Percentiles rank a stretch among this genome's conserved stretches.
Evolutionary conservation across 2,888 invertebrate genomes (phyloP).

Genomic region (Chrysodeixis includens): DNA sequence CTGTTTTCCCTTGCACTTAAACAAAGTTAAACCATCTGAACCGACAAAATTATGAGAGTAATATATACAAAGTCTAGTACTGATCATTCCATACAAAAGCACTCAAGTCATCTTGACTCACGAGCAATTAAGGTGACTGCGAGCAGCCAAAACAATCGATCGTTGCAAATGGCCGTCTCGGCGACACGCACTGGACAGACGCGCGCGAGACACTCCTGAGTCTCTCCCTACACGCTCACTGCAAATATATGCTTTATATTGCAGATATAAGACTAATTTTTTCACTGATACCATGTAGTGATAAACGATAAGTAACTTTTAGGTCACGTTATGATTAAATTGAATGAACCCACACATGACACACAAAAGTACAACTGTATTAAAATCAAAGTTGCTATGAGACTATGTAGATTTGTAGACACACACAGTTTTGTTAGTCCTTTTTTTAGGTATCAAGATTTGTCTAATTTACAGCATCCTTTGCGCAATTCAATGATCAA

Average conservation of each 20-base stretch:
- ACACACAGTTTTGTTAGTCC: conserved; percentile 31
- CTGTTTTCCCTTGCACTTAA: neutral
- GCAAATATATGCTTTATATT: conserved; percentile 40
- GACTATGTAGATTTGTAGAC: conserved; percentile 21
- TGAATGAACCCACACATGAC: conserved; percentile 37
- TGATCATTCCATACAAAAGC: conserved; percentile 68
- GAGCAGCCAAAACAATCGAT: conserved; percentile 89
- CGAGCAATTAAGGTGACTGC: conserved; percentile 86
- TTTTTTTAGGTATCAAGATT: neutral
- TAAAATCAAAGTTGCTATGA: conserved; percentile 25
- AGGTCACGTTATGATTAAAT: conserved; percentile 54
- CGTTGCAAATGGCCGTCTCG: conserved; percentile 82
- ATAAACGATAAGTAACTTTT: conserved; percentile 43
- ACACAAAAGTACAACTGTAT: conserved; percentile 29
- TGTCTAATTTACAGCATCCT: neutral
- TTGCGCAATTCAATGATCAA: neutral
- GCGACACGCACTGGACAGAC: conserved; percentile 69
- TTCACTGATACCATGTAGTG: conserved; percentile 24
- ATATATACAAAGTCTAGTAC: conserved; percentile 34
- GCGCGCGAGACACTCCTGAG: conserved; percentile 54
- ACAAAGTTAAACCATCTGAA: conserved; percentile 9
- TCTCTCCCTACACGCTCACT: conserved; percentile 25
- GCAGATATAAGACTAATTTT: conserved; percentile 40
- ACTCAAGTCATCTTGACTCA: conserved; percentile 84
- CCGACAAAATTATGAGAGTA: conserved; percentile 19